Percentiles rank a stretch among this genome's conserved stretches.
Evolutionary conservation across 2,797 vertebrate genomes (phyloP).

Genomic region (Macrochelys suwanniensis): DNA sequence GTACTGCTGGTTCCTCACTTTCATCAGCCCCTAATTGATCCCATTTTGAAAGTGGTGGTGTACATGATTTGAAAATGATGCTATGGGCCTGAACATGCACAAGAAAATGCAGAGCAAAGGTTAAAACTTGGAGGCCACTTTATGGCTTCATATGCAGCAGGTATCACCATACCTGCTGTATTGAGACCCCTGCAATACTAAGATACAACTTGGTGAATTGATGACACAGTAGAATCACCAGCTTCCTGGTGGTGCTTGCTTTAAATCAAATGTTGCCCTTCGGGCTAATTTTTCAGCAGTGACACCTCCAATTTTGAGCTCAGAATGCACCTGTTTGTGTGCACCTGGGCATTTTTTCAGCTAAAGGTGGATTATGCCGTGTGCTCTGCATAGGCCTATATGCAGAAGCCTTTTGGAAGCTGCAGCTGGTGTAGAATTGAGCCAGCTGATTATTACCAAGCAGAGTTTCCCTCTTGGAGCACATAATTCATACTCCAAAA

Average conservation of each 20-base stretch:
- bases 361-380: too few relatives aligned
- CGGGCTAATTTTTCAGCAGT: neutral
- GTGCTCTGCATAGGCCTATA: neutral
- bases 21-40: accelerated
- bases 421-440: neutral
- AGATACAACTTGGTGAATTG: neutral
- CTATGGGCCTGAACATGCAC: neutral
- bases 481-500: neutral
- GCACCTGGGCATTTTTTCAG: too few relatives aligned
- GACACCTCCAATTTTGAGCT: neutral
- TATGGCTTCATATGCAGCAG: neutral
- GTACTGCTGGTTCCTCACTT: neutral
- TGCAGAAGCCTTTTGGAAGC: neutral
- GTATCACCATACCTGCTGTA: neutral
- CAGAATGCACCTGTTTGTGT: too few relatives aligned
- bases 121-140: neutral
- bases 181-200: neutral
- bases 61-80: neutral
- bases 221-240: neutral
- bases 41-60: neutral
- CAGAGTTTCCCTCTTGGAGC: neutral
- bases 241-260: neutral
- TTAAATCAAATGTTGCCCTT: neutral
- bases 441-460: neutral
- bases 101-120: neutral